Conservation (phyloP, 1,140 invertebrate species). For the Drosophila burlai region DNA sequence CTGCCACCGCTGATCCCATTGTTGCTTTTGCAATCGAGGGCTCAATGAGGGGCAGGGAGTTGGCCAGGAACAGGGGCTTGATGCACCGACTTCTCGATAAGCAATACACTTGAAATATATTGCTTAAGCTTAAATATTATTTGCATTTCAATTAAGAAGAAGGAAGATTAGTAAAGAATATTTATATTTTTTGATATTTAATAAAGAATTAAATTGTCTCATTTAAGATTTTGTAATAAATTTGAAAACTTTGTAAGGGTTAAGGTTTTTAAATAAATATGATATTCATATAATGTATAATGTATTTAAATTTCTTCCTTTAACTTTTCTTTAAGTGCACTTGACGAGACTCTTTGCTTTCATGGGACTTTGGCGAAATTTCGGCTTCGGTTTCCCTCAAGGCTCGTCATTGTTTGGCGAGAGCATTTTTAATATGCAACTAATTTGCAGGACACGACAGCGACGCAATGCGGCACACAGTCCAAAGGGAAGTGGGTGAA, state of each 20-base stretch:
- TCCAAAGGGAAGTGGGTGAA: constrained; percentile 1
- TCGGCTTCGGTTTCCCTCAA: constrained; percentile 23
- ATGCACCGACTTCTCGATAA: constrained; percentile 35
- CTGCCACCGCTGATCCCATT: constrained; percentile 35
- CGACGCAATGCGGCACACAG: constrained; percentile 70
- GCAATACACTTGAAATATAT: constrained; percentile 23
- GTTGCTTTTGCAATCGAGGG: constrained; percentile 51
- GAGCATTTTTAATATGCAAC: constrained; percentile 82
- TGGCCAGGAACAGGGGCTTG: neutral
- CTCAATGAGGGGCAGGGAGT: constrained; percentile 8
- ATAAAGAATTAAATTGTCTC: neutral
- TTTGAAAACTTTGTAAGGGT: too few species aligned
- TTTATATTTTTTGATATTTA: neutral
- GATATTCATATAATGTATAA: neutral
- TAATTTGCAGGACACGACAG: constrained; percentile 68
- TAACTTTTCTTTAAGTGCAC: neutral
- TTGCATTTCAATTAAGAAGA: neutral
- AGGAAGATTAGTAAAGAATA: too few species aligned
- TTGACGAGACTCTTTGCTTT: constrained; percentile 9
- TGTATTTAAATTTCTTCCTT: fast-evolving
- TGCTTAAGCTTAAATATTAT: neutral
- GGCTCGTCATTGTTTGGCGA: constrained; percentile 72
- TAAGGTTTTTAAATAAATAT: neutral
- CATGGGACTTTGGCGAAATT: constrained; percentile 19
- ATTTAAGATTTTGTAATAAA: neutral